Evolutionary conservation across 1,140 invertebrate genomes (phyloP), one percentile per base, ranked within the genome.

Genomic region (Drosophila kikkawai): DNA sequence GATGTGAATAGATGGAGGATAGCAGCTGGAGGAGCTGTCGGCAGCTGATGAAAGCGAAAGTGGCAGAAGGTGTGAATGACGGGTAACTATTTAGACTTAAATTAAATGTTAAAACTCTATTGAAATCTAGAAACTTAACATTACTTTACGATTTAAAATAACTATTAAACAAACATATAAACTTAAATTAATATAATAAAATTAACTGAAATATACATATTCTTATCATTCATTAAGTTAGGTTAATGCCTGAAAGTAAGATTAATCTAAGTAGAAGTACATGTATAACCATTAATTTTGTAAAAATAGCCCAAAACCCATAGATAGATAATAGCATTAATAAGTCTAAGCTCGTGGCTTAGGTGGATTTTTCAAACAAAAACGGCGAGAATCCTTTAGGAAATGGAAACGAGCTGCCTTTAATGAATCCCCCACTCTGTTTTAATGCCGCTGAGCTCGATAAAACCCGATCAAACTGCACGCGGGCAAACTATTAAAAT

Each of bases 401-500:
- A 51, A 12, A 32, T 51, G 48, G 5, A 51, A 61, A 63, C n/a
- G n/a, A 39, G 47, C 34, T 51, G 26, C 22, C 12, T 55, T 29
- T 60, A 47, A 48, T 34, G 9, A 60, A 15, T 11, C 12, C 12
- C 11, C 7, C 5, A 12, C 3, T 32, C 17, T 44, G 8, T 53
- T 34, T 36, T 53, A 66, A 64, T 36, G 26, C 11, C 39, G 22
- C 9, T 66, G 22, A 63, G 58, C 64, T 37, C 32, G 41, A 45
- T 37, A 63, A 69, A 41, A 50, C 63, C 37, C 63, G 37, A 32
- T 55, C 29, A 67, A 68, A 67, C 67, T 70, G 64, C 42, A 47
- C 57, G 42, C 34, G 36, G 58, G 17, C 22, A 63, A 67, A 70
- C 67, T 70, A 70, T 70, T 68, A 70, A 70, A 68, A 70, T 70